Percentiles rank a stretch among this genome's conserved stretches.
Evolutionary conservation across 2,113 vertebrate genomes (phyloP).

Genomic region (Scartelaos histophorus): DNA sequence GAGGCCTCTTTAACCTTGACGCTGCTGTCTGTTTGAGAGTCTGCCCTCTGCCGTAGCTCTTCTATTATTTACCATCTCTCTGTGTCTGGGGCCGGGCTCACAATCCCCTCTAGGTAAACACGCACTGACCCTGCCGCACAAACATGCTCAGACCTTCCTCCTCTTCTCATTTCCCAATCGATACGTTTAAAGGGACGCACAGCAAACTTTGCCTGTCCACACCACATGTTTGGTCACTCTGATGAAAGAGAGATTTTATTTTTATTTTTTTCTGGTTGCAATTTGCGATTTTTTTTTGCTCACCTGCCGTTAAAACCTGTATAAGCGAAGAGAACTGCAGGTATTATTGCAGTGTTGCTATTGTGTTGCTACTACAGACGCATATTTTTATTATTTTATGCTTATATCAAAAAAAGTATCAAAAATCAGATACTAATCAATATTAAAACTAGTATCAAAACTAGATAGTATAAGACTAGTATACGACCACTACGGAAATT

Average conservation of each 20-base stretch:
- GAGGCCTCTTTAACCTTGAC: conserved; percentile 67
- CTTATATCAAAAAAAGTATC: too few relatives aligned
- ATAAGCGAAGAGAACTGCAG: too few relatives aligned
- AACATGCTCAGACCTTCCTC: conserved; percentile 43
- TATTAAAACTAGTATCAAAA: too few relatives aligned
- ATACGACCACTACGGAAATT: too few relatives aligned
- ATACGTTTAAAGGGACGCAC: conserved; percentile 59
- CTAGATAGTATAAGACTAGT: too few relatives aligned
- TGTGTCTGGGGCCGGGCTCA: conserved; percentile 58
- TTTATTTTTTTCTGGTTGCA: conserved; percentile 5
- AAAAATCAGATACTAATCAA: too few relatives aligned
- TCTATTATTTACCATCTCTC: conserved; percentile 76
- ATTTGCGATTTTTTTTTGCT: conserved; percentile 25
- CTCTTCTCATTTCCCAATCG: conserved; percentile 64
- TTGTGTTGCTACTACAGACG: too few relatives aligned
- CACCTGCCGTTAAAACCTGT: not conserved
- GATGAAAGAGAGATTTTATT: conserved; percentile 36
- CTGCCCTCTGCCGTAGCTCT: conserved; percentile 65
- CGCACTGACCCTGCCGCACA: conserved; percentile 60
- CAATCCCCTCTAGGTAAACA: conserved; percentile 76
- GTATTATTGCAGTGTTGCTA: too few relatives aligned
- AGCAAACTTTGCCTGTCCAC: conserved; percentile 48
- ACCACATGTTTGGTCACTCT: conserved; percentile 51
- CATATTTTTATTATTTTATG: not conserved
- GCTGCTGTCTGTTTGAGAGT: conserved; percentile 61